A percentile compares a stretch with the other conserved stretches of the same genome.
Conservation (phyloP, 2,113 vertebrate genomes). For the Scartelaos histophorus region DNA sequence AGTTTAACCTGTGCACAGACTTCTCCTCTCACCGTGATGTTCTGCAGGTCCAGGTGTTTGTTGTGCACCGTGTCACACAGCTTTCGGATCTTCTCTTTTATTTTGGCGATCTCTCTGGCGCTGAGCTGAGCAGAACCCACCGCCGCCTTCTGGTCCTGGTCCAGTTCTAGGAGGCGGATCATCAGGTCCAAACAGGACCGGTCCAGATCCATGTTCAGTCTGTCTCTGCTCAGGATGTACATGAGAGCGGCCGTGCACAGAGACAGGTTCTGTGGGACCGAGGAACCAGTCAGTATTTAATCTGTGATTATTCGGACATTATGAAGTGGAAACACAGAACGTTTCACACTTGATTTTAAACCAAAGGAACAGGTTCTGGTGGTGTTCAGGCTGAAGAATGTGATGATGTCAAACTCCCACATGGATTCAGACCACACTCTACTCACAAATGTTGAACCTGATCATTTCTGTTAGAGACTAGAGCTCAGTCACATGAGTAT, state of each 20-base stretch:
- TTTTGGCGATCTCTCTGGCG: constrained; percentile 94
- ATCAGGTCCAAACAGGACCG: constrained; percentile 94
- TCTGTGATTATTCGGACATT: no score
- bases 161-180: constrained; percentile 95
- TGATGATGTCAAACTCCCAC: no score
- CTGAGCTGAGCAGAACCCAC: constrained; percentile 86
- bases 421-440: no score
- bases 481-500: no score
- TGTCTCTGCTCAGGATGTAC: constrained; percentile 95
- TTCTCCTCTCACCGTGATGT: constrained; percentile 87
- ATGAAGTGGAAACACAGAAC: no score
- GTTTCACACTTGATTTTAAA: no score
- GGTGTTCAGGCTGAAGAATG: no score
- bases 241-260: constrained; percentile 96
- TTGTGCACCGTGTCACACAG: constrained; percentile 98
- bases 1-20: no score
- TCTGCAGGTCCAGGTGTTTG: constrained; percentile 97
- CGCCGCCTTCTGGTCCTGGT: constrained; percentile 83
- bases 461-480: no score
- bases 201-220: constrained; percentile 94
- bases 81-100: constrained; percentile 97
- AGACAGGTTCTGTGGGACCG: constrained; percentile 85
- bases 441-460: no score
- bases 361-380: no score
- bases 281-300: background rate